phyloP scores from a whole-genome alignment of 2,888 invertebrate genomes.

The Molanna angustata region DNA sequence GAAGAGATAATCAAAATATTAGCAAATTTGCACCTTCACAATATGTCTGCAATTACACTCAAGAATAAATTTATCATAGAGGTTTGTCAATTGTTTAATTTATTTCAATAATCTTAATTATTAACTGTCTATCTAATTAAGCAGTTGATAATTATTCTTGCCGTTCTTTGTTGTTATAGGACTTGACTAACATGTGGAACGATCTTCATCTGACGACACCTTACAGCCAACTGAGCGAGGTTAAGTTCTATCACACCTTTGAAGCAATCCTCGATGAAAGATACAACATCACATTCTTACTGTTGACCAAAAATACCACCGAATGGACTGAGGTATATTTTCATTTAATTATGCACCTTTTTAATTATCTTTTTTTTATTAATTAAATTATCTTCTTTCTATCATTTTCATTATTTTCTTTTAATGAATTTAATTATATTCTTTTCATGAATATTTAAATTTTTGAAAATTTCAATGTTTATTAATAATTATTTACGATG shows the following conservation, averaged over 20 bases:
- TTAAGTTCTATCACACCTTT: constrained; percentile 53
- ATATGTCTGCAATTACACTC: constrained; percentile 47
- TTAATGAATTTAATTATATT: too few species aligned
- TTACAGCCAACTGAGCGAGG: constrained; percentile 45
- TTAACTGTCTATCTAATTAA: not conserved
- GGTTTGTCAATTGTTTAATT: constrained; percentile 38
- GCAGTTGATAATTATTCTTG: too few species aligned
- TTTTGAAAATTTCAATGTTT: too few species aligned
- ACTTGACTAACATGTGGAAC: constrained; percentile 55
- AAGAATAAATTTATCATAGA: constrained; percentile 50
- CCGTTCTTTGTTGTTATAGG: constrained; percentile 37
- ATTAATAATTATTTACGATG: too few species aligned
- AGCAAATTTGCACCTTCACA: constrained; percentile 46
- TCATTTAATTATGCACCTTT: not conserved
- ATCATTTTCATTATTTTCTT: too few species aligned
- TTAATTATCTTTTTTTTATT: too few species aligned
- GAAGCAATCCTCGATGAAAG: constrained; percentile 47
- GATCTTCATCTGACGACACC: constrained; percentile 56
- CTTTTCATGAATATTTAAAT: too few species aligned
- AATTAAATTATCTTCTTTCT: too few species aligned
- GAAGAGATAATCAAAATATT: constrained; percentile 49
- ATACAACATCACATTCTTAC: constrained; percentile 49
- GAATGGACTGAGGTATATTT: constrained; percentile 54
- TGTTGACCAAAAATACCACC: constrained; percentile 48
- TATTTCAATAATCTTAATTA: not conserved